Percentiles rank a stretch among this genome's conserved stretches.
Evolutionary conservation across 2,797 vertebrate species (phyloP).

Genomic region (Paguma larvata): DNA sequence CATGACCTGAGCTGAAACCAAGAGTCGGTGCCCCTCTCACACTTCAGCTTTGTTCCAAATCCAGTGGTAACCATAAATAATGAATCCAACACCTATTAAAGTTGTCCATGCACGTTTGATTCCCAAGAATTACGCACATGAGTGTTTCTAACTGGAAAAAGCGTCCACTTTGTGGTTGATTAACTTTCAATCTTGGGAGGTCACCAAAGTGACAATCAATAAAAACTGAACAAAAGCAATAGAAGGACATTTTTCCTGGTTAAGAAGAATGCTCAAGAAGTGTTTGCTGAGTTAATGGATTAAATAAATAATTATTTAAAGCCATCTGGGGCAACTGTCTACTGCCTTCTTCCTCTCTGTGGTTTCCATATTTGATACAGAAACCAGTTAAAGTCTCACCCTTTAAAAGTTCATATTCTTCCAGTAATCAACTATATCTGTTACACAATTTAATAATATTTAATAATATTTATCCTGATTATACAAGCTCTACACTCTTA

Average conservation of each 20-base stretch:
- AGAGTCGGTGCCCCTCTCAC: too few species aligned
- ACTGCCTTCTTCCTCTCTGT: not conserved
- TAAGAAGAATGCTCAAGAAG: constrained; percentile 43
- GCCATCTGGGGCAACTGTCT: not conserved
- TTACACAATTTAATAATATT: not conserved
- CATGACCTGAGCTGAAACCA: too few species aligned
- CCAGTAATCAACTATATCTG: not conserved
- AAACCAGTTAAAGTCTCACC: not conserved
- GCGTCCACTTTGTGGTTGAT: not conserved
- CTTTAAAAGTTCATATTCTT: constrained; percentile 24
- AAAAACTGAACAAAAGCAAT: constrained; percentile 5
- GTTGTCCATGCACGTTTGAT: not conserved
- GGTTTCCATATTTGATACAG: not conserved
- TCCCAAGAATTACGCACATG: not conserved
- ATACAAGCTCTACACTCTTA: not conserved
- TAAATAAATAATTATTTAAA: constrained; percentile 21
- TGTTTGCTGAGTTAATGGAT: not conserved
- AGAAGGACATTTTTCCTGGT: not conserved
- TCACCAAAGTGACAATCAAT: not conserved
- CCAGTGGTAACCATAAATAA: not conserved
- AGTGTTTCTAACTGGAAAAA: constrained; percentile 48
- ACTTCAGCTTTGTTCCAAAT: not conserved
- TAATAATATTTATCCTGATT: not conserved
- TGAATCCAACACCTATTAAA: not conserved
- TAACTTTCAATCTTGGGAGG: constrained; percentile 27